Conservation (phyloP, 2,888 invertebrate species). For the Scaeva pyrastri region DNA sequence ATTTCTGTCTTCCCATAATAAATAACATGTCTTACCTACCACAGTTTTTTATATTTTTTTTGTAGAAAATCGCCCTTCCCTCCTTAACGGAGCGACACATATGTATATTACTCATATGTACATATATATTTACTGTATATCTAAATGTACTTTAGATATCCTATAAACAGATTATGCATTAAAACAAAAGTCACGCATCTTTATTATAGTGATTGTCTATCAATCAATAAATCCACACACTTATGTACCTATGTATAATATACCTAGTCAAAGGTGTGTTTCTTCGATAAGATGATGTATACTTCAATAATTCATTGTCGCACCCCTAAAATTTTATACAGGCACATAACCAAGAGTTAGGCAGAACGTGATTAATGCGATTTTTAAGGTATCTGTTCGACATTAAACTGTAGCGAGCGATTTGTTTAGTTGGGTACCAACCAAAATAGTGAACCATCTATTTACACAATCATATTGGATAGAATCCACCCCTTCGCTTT, state of each 20-base stretch:
- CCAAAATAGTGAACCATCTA: conserved; percentile 49
- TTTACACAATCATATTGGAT: conserved; percentile 39
- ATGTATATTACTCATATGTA: no score
- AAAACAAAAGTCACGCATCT: neutral
- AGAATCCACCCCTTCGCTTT: conserved; percentile 53
- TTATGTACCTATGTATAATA: no score
- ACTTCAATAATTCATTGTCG: conserved; percentile 83
- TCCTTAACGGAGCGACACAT: no score
- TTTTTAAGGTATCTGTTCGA: conserved; percentile 77
- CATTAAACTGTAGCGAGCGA: conserved; percentile 61
- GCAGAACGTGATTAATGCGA: conserved; percentile 82
- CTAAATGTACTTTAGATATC: no score
- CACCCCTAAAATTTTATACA: conserved; percentile 77
- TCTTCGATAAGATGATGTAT: conserved; percentile 80
- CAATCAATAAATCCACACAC: conserved; percentile 44
- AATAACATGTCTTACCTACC: no score
- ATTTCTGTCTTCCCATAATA: no score
- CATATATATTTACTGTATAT: no score
- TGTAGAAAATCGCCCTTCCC: no score
- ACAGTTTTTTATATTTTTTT: no score
- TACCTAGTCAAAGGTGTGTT: conserved; percentile 82
- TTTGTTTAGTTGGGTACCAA: conserved; percentile 51
- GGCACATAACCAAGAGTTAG: conserved; percentile 69
- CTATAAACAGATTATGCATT: no score
- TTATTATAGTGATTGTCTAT: neutral